A percentile compares a stretch with the other conserved stretches of the same genome.
Evolutionary conservation across 2,888 invertebrate species (phyloP).

Genomic region (Quadroppia sp.): DNA sequence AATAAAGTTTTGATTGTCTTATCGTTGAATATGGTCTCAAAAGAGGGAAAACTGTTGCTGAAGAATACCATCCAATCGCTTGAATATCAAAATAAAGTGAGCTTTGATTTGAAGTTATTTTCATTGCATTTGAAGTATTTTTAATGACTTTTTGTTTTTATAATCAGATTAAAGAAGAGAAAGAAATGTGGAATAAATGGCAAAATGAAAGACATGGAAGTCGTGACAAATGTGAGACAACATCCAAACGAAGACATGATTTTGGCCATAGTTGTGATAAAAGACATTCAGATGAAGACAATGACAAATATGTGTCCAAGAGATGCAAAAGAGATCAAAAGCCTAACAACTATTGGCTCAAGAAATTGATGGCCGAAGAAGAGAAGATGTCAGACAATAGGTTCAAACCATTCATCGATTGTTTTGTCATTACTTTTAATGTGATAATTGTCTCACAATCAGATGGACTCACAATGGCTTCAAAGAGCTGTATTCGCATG

Average conservation of each 20-base stretch:
- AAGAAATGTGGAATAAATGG: slow-evolving; percentile 36
- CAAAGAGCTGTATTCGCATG: slow-evolving; percentile 40
- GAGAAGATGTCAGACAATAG: slow-evolving; percentile 24
- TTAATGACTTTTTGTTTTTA: not conserved
- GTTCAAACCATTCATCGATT: not conserved
- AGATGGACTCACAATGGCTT: slow-evolving; percentile 42
- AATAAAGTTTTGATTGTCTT: not conserved
- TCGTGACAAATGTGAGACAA: not conserved
- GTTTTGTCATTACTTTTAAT: not conserved
- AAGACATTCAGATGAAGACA: not conserved
- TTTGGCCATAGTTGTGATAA: slow-evolving; percentile 9
- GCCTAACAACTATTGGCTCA: slow-evolving; percentile 35
- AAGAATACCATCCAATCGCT: slow-evolving; percentile 39
- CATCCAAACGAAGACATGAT: not conserved
- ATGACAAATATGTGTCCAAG: not conserved
- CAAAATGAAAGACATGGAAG: not conserved
- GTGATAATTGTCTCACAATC: not conserved
- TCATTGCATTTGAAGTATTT: not conserved
- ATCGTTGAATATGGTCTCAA: slow-evolving; percentile 28
- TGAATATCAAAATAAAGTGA: slow-evolving; percentile 37
- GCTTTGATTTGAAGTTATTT: not conserved
- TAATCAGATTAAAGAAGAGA: slow-evolving; percentile 29
- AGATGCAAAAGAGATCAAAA: slow-evolving; percentile 1
- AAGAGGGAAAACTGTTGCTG: slow-evolving; percentile 37
- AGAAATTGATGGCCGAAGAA: slow-evolving; percentile 35